A percentile compares a stretch with the other conserved stretches of the same genome.
Evolutionary conservation across 2,797 vertebrate genomes (phyloP).

Genomic region (Todus mexicanus): DNA sequence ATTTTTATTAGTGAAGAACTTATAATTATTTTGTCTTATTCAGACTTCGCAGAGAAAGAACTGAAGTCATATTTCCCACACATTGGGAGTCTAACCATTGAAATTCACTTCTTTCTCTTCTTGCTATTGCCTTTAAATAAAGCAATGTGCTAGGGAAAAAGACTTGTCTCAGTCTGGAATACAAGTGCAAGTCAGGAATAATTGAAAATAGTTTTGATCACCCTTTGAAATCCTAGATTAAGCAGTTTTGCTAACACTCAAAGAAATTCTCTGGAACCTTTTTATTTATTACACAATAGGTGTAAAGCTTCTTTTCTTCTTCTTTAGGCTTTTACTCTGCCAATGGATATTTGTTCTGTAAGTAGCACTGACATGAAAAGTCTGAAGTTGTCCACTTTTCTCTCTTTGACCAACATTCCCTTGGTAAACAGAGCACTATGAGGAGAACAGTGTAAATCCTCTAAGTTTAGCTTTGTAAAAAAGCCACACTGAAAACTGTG

Average conservation of each 20-base stretch:
- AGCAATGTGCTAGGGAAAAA: background rate
- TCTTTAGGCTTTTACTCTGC: conserved; percentile 17
- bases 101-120: conserved; percentile 49
- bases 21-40: conserved; percentile 45
- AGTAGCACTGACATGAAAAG: conserved; percentile 45
- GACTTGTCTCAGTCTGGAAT: conserved; percentile 27
- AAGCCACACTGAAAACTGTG: conserved; percentile 3
- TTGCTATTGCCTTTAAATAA: conserved; percentile 43
- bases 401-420: conserved; percentile 28
- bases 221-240: conserved; percentile 49
- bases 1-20: conserved; percentile 39
- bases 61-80: conserved; percentile 53
- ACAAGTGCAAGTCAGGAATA: conserved; percentile 56
- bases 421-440: conserved; percentile 18
- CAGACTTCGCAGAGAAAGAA: conserved; percentile 41
- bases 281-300: conserved; percentile 63
- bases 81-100: conserved; percentile 16
- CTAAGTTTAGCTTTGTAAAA: background rate
- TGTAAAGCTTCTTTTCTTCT: conserved; percentile 65
- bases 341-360: conserved; percentile 59
- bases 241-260: conserved; percentile 48
- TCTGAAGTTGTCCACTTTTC: conserved; percentile 53
- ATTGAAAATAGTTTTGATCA: conserved; percentile 63
- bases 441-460: conserved; percentile 4
- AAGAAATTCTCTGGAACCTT: conserved; percentile 53